These are phyloP conservation scores for Hippoglossus stenolepis DNA, from an alignment of 2,113 vertebrate genomes.

Conservation along the genomic window DNA sequence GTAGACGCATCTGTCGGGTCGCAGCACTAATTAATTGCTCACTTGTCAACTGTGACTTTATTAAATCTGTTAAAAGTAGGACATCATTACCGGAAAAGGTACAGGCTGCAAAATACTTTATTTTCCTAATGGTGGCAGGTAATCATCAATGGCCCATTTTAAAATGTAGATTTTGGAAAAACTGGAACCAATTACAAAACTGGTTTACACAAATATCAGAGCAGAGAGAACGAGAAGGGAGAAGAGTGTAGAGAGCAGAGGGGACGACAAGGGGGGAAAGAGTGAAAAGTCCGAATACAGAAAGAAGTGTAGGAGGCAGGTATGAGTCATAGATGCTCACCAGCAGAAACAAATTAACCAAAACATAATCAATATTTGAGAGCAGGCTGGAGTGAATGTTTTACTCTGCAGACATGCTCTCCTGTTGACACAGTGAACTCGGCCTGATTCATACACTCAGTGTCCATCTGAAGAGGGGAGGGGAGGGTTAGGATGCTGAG, in stretches of 20 bases:
- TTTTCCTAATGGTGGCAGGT: too few relatives aligned
- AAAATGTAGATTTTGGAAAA: slow-evolving; percentile 1
- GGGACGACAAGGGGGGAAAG: background rate
- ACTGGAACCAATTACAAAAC: background rate
- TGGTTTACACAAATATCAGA: slow-evolving; percentile 21
- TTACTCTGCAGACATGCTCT: background rate
- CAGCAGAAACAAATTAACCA: slow-evolving; percentile 45
- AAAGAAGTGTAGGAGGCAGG: background rate
- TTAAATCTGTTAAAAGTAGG: slow-evolving; percentile 7
- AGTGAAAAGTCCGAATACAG: slow-evolving; percentile 5
- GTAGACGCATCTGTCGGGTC: background rate
- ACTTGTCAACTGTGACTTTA: background rate
- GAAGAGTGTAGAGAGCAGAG: too few relatives aligned
- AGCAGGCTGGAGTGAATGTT: slow-evolving; percentile 29
- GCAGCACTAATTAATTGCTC: slow-evolving; percentile 6
- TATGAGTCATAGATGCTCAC: slow-evolving; percentile 41
- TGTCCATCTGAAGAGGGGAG: slow-evolving; percentile 7
- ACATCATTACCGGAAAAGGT: background rate
- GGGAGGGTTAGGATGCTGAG: background rate
- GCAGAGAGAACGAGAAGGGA: background rate
- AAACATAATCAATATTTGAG: slow-evolving; percentile 49
- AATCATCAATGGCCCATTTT: background rate
- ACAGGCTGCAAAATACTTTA: too few relatives aligned
- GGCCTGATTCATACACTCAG: slow-evolving; percentile 5
- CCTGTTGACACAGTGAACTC: slow-evolving; percentile 25